Conservation (phyloP, 2,113 vertebrate species). For the Chionodraco myersi region DNA sequence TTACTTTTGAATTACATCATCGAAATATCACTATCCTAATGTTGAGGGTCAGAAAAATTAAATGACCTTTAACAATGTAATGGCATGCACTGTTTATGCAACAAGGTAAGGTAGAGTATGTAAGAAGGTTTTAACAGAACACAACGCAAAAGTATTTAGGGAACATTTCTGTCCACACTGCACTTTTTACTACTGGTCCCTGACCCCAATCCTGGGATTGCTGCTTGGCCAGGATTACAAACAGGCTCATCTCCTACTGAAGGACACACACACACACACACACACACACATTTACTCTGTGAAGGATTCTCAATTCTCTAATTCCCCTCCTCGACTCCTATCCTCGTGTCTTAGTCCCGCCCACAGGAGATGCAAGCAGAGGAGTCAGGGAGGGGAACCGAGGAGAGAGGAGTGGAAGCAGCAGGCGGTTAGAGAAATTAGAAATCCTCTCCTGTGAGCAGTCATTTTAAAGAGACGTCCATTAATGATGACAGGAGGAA, state of each 20-base stretch:
- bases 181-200: constrained; percentile 79
- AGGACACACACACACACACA: constrained; percentile 52
- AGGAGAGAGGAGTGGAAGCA: too few species aligned
- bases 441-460: too few species aligned
- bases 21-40: too few species aligned
- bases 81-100: background rate
- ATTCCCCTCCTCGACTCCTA: too few species aligned
- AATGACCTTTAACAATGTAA: background rate
- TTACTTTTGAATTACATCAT: too few species aligned
- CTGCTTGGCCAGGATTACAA: constrained; percentile 79
- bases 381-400: too few species aligned
- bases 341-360: too few species aligned
- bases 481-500: too few species aligned
- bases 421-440: too few species aligned
- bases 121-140: constrained; percentile 53
- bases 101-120: background rate
- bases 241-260: constrained; percentile 71
- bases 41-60: background rate
- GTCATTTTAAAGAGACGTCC: too few species aligned
- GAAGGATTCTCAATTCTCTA: too few species aligned
- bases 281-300: background rate
- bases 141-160: constrained; percentile 64
- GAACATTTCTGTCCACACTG: constrained; percentile 73
- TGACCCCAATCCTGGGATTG: constrained; percentile 88
- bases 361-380: too few species aligned